phyloP scores from a whole-genome alignment of 2,797 vertebrate species.

The Uromys caudimaculatus region DNA sequence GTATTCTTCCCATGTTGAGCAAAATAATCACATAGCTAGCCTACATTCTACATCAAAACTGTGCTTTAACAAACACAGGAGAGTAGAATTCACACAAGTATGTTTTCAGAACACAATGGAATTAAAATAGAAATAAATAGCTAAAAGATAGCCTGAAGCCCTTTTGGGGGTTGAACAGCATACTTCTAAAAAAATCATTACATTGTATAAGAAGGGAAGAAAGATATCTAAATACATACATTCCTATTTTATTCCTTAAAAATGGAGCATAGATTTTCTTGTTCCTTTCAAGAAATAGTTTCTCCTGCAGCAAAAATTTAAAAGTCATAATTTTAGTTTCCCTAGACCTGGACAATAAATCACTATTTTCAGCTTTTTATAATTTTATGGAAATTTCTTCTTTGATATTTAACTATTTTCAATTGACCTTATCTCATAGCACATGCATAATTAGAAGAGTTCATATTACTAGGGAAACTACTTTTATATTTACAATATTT shows the following conservation, averaged over 20 bases:
- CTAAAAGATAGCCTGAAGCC: neutral
- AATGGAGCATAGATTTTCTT: conserved; percentile 48
- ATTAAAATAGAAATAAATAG: conserved; percentile 51
- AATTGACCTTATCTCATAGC: conserved; percentile 56
- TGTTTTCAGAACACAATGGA: neutral
- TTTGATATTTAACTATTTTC: conserved; percentile 65
- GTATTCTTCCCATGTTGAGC: conserved; percentile 27
- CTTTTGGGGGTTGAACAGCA: neutral
- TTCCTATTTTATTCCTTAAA: conserved; percentile 26
- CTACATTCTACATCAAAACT: conserved; percentile 43
- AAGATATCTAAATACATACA: conserved; percentile 25
- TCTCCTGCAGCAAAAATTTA: conserved; percentile 40
- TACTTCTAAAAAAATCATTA: conserved; percentile 9
- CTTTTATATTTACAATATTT: conserved; percentile 66
- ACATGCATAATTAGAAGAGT: conserved; percentile 54
- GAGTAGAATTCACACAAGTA: conserved; percentile 6
- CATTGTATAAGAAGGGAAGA: neutral
- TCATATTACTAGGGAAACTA: conserved; percentile 46
- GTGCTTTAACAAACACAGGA: conserved; percentile 32
- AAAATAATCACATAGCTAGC: conserved; percentile 19
- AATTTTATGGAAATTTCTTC: conserved; percentile 68
- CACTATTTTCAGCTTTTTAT: conserved; percentile 60
- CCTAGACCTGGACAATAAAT: conserved; percentile 31
- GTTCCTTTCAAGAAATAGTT: conserved; percentile 25
- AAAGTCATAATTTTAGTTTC: conserved; percentile 63